Evolutionary conservation across 1,140 invertebrate species (phyloP).

Genomic region (Pissodes strobi): DNA sequence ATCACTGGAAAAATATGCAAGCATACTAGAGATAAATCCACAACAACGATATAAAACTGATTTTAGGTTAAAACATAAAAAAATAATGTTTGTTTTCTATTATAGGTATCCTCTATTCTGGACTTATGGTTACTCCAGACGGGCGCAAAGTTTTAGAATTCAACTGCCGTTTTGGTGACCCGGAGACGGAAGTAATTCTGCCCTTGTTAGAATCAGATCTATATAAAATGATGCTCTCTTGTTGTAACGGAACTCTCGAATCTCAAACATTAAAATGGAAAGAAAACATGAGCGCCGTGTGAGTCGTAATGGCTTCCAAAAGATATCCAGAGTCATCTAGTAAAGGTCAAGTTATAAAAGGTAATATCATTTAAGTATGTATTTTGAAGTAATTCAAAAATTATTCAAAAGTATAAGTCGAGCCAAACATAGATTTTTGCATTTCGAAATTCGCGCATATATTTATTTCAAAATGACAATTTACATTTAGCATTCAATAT

Average conservation of each 20-base stretch:
- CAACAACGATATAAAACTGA: not conserved
- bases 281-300: constrained; percentile 70
- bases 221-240: constrained; percentile 80
- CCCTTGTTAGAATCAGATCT: constrained; percentile 86
- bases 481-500: too few relatives aligned
- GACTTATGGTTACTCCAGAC: constrained; percentile 88
- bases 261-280: constrained; percentile 70
- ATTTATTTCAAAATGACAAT: not conserved
- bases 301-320: constrained; percentile 87
- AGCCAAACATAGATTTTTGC: not conserved
- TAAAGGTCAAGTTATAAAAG: constrained; percentile 83
- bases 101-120: constrained; percentile 89
- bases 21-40: too few relatives aligned
- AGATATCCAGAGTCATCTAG: constrained; percentile 90
- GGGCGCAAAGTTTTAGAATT: constrained; percentile 94
- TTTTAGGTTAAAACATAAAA: not conserved
- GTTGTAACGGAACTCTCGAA: constrained; percentile 72
- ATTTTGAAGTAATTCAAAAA: not conserved
- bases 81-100: not conserved
- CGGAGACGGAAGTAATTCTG: constrained; percentile 94
- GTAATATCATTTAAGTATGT: too few relatives aligned
- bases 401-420: not conserved
- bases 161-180: constrained; percentile 97
- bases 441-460: not conserved
- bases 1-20: too few relatives aligned